These are phyloP conservation scores for Bombyx mandarina DNA, from an alignment of 1,140 invertebrate genomes.

Conservation along the genomic window DNA sequence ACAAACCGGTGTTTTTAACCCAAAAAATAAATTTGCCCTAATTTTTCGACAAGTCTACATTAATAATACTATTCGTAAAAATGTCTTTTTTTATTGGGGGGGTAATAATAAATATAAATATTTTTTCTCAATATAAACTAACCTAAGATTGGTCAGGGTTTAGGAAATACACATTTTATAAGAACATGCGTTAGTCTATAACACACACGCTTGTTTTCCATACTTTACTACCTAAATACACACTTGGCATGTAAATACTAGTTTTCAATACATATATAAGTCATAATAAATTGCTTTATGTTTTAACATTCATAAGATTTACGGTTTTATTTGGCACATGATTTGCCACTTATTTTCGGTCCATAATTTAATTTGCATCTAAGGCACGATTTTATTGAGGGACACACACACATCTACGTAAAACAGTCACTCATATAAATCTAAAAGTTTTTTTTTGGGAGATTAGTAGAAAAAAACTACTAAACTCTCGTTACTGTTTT, in stretches of 20 bases:
- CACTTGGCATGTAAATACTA: conserved; percentile 5
- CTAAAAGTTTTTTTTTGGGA: background rate
- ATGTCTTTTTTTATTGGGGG: conserved; percentile 63
- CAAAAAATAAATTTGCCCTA: conserved; percentile 44
- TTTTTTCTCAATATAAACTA: conserved; percentile 50
- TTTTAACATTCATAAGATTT: background rate
- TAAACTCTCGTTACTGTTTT: background rate
- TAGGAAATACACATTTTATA: conserved; percentile 51
- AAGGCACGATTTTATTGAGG: conserved; percentile 50
- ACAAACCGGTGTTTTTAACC: conserved; percentile 62
- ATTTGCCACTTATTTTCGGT: conserved; percentile 19
- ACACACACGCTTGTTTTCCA: background rate
- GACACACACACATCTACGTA: conserved; percentile 11
- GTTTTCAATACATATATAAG: conserved; percentile 5
- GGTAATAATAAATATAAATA: conserved; percentile 70
- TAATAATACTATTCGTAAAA: conserved; percentile 71
- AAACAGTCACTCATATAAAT: background rate
- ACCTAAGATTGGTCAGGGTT: conserved; percentile 61
- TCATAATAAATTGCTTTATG: background rate
- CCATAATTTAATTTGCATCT: conserved; percentile 29
- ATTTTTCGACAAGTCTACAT: conserved; percentile 58
- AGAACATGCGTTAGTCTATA: conserved; percentile 4
- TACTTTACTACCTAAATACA: conserved; percentile 4
- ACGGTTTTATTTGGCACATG: conserved; percentile 20
- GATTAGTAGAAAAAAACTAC: background rate